Conservation (phyloP, 2,888 invertebrate genomes). For the Tiliacea citrago region DNA sequence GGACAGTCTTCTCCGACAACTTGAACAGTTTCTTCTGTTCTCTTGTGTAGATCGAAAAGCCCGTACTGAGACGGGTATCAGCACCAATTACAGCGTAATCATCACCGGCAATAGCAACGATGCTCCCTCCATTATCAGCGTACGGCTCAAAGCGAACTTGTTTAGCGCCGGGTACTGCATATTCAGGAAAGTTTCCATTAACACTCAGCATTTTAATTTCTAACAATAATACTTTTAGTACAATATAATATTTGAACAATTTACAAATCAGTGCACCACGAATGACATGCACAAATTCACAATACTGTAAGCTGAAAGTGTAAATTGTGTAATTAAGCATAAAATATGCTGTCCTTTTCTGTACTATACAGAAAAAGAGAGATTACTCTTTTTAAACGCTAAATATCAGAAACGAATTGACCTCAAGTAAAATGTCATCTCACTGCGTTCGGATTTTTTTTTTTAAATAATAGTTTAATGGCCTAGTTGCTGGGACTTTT, state of each 20-base stretch:
- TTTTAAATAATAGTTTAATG: too few species aligned
- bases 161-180: constrained; percentile 88
- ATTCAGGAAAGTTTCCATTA: constrained; percentile 85
- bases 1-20: constrained; percentile 95
- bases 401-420: neutral
- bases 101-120: constrained; percentile 98
- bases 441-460: too few species aligned
- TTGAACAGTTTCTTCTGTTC: constrained; percentile 96
- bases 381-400: neutral
- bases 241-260: constrained; percentile 17
- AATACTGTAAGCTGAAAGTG: neutral
- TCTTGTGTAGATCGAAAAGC: constrained; percentile 97
- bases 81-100: constrained; percentile 98
- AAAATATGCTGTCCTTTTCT: constrained; percentile 20
- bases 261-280: constrained; percentile 39
- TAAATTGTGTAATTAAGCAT: neutral
- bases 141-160: constrained; percentile 89
- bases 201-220: constrained; percentile 79
- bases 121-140: constrained; percentile 93
- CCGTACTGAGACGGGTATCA: constrained; percentile 97
- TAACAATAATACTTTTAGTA: constrained; percentile 29
- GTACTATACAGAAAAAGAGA: neutral
- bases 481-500: too few species aligned
- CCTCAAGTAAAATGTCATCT: constrained; percentile 33
- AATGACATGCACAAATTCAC: constrained; percentile 81